A percentile compares a stretch with the other conserved stretches of the same genome.
Conservation (phyloP, 1,140 invertebrate species). For the Drosophila fuyamai region DNA sequence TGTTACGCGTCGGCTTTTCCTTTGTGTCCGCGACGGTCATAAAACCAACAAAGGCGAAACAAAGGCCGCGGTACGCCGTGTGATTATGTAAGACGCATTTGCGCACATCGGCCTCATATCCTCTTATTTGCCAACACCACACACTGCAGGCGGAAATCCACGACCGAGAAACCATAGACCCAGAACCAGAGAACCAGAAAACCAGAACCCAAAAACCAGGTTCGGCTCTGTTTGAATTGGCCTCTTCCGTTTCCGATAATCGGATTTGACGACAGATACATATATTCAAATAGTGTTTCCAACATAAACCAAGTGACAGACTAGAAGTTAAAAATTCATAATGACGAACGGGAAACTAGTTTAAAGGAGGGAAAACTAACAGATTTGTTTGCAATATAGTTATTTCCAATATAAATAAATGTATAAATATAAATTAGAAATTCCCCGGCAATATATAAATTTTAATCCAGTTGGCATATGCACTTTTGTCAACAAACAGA, state of each 20-base stretch:
- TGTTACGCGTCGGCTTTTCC: conserved; percentile 32
- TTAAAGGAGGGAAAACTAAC: too few relatives aligned
- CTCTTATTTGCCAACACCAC: conserved; percentile 25
- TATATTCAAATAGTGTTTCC: neutral
- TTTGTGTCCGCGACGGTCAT: conserved; percentile 22
- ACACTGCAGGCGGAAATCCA: conserved; percentile 17
- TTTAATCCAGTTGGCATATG: too few relatives aligned
- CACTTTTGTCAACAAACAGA: too few relatives aligned
- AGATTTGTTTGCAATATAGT: too few relatives aligned
- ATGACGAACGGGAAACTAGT: too few relatives aligned
- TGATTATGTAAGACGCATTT: conserved; percentile 52
- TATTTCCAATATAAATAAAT: too few relatives aligned
- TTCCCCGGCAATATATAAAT: too few relatives aligned
- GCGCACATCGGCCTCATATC: conserved; percentile 18
- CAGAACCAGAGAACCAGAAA: conserved; percentile 12
- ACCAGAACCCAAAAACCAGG: conserved; percentile 2
- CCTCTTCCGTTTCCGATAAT: conserved; percentile 35
- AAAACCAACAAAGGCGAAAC: conserved; percentile 48
- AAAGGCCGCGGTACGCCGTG: conserved; percentile 29
- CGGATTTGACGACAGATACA: conserved; percentile 3
- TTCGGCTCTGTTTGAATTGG: conserved; percentile 9
- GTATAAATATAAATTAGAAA: too few relatives aligned
- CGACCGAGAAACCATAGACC: neutral
- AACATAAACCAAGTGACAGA: neutral
- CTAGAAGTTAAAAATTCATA: neutral